Conservation (phyloP, 2,797 vertebrate species). For the Siniperca obscura region DNA sequence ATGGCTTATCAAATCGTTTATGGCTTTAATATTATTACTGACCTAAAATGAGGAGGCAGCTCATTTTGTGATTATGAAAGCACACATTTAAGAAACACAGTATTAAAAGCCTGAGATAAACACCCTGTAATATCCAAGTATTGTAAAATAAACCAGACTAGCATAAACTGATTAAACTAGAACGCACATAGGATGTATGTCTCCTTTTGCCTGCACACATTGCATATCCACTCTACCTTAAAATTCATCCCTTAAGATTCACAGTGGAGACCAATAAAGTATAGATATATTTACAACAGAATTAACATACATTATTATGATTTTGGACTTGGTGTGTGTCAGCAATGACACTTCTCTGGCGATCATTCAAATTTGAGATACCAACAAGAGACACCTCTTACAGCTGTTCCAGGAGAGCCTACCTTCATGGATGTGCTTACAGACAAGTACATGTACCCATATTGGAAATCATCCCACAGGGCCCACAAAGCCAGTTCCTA, state of each 20-base stretch:
- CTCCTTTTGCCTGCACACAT: not conserved
- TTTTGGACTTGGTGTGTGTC: not conserved
- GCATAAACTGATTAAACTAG: not conserved
- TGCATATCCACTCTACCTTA: not conserved
- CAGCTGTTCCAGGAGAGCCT: not conserved
- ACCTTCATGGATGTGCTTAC: not conserved
- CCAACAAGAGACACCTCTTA: not conserved
- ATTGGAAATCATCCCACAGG: not conserved
- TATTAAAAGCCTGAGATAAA: constrained; percentile 26
- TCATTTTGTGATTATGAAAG: constrained; percentile 3
- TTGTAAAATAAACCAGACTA: not conserved
- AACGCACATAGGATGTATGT: not conserved
- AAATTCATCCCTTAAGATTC: not conserved
- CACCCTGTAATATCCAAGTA: not conserved
- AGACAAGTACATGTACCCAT: not conserved
- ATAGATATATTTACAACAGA: not conserved
- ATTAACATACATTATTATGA: not conserved
- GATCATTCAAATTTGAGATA: not conserved
- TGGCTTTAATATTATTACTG: constrained; percentile 41
- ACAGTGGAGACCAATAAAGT: not conserved
- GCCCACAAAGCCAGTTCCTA: not conserved
- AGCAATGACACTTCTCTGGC: not conserved
- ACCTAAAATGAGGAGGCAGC: constrained; percentile 6
- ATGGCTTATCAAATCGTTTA: constrained; percentile 35
- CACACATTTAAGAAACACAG: constrained; percentile 12